Evolutionary conservation across 64 coral and sea anemone genomes (phyloP).

Genomic region (Actinia tenebrosa): DNA sequence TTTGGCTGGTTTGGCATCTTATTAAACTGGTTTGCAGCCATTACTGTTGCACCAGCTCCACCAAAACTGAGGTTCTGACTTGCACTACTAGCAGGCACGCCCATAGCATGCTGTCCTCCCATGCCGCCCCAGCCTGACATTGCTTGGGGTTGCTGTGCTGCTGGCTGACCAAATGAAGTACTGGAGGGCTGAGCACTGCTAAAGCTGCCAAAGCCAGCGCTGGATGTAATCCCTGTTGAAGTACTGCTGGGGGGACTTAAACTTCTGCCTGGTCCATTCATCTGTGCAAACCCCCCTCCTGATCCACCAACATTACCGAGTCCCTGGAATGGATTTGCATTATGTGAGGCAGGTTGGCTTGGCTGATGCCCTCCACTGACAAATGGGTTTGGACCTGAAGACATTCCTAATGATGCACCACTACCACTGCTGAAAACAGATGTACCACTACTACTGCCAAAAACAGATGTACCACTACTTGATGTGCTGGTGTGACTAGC

Average conservation of each 20-base stretch:
- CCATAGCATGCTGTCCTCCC: conserved; percentile 42
- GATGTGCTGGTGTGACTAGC: conserved; percentile 6
- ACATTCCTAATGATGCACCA: conserved; percentile 75
- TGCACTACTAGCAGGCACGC: conserved; percentile 38
- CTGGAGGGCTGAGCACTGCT: conserved; percentile 7
- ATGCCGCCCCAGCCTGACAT: conserved; percentile 60
- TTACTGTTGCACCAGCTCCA: conserved; percentile 80
- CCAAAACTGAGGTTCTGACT: conserved; percentile 82
- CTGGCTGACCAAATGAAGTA: conserved; percentile 33
- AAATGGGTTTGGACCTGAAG: conserved; percentile 94
- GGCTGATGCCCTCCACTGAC: conserved; percentile 41
- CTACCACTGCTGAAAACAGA: conserved; percentile 63
- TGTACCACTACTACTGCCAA: conserved; percentile 58
- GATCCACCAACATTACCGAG: conserved; percentile 53
- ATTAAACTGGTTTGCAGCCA: conserved; percentile 89
- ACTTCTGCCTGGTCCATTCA: conserved; percentile 66
- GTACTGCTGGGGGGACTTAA: conserved; percentile 66
- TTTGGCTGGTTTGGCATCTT: conserved; percentile 69
- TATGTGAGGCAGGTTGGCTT: conserved; percentile 44
- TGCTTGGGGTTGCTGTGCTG: conserved; percentile 31
- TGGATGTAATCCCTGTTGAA: background rate
- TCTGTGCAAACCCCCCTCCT: conserved; percentile 48
- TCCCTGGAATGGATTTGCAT: conserved; percentile 83
- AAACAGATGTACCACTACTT: conserved; percentile 38
- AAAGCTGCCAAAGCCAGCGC: conserved; percentile 68